Base-by-base conservation (phyloP, 1,140 invertebrate genomes). In the Sesamia nonagrioides region DNA sequence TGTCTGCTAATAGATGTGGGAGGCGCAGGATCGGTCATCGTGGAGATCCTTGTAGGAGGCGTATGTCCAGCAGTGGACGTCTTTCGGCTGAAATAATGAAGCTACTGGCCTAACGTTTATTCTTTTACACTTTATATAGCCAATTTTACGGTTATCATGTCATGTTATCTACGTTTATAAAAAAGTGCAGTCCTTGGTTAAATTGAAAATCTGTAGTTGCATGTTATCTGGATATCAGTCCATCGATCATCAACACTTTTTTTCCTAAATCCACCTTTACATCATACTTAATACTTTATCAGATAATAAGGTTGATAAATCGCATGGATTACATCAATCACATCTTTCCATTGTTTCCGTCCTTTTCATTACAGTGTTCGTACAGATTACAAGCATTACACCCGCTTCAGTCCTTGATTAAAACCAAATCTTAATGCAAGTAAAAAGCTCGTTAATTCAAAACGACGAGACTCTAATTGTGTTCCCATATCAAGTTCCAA, bases 401-500 rank as follows among this genome's bases (percentile, higher is more conserved):
- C 8, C 9, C 74, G 74, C 74, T 66, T 52, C 9, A 48, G 76
- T 56, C 58, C 63, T 13, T 71, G 27, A 73, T 58, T 80, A 69
- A 75, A 2, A 69, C 81, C 78, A 82, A 3, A 52, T 66, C n/a
- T 37, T 33, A 48, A 80, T 56, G 56, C 69, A 80, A 85, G 82
- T 90, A 92, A 92, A 90, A 92, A 91, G 86, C 90, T 92, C 89
- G 88, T 93, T 92, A 89, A 91, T 89, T 85, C 85, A 88, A 66
- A 61, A 93, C 88, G 87, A 91, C 84, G 82, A 82, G 82, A 83
- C 82, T 89, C 81, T 92, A 89, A 91, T 91, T 91, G 89, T 91
- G 83, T 85, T 91, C 88, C 88, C 89, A 91, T 94, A 92, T 92
- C 92, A 90, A 89, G 84, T 90, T 92, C 89, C 90, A 92, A 94